Percentiles rank a stretch among this genome's conserved stretches.
phyloP scores from a whole-genome alignment of 2,113 vertebrate species.

The Gobiocypris rarus region DNA sequence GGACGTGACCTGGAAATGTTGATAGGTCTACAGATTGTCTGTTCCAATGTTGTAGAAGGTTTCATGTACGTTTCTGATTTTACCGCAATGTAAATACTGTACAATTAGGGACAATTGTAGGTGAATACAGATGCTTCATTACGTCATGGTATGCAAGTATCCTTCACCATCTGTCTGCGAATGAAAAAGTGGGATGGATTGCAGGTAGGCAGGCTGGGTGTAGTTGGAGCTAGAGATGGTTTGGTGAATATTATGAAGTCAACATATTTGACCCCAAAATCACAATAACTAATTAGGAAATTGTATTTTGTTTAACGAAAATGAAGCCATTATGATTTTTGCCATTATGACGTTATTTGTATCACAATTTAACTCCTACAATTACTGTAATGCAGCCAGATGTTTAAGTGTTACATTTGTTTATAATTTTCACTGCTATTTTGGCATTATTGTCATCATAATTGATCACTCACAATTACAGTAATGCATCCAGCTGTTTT shows the following conservation, averaged over 20 bases:
- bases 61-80: slow-evolving; percentile 49
- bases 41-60: slow-evolving; percentile 51
- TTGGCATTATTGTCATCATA: too few species aligned
- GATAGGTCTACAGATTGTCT: slow-evolving; percentile 62
- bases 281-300: background rate
- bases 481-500: too few species aligned
- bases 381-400: background rate
- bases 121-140: slow-evolving; percentile 37
- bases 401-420: background rate
- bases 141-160: slow-evolving; percentile 18
- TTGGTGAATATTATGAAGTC: background rate
- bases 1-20: slow-evolving; percentile 61
- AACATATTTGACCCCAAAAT: slow-evolving; percentile 23
- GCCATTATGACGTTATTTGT: background rate
- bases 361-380: background rate
- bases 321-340: background rate
- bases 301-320: background rate
- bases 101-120: slow-evolving; percentile 52
- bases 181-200: slow-evolving; percentile 5
- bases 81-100: slow-evolving; percentile 58
- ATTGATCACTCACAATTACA: too few species aligned
- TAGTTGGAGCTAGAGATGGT: background rate
- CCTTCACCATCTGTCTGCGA: background rate
- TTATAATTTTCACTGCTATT: background rate
- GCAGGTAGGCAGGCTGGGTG: background rate